Evolutionary conservation across 30 jellyfish, hydroid and myxozoan genomes (phyloP), one percentile per base, ranked within the genome.

Genomic region (Sanderia malayensis): DNA sequence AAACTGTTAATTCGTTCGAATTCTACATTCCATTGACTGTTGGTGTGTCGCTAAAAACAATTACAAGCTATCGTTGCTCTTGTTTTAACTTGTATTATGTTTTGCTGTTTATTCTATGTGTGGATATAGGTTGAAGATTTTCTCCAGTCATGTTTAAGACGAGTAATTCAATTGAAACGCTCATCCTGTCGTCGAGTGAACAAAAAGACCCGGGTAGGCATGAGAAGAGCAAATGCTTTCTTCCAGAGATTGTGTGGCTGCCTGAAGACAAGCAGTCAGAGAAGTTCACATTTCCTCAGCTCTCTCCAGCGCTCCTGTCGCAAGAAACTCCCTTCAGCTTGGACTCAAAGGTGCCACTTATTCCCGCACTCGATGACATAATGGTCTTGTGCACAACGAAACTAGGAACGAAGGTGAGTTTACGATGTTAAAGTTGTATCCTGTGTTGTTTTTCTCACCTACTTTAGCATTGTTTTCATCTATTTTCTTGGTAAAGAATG

Each of bases 321-420:
- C 77, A 61, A 22, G 97, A 90, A 71, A 82, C 96, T 31, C 62
- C 85, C 19, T 45, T 45, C 44, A 90, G 97, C 46, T 73, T 90
- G 67, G 95, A 76, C 73, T 58, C 94, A 22, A 90, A 90, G 55
- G 92, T 90, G 2, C 97, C 95, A 1, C 24, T 82, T 64, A 68
- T 82, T 4, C 97, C 95, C 33, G 94, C 89, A 27, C 87, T 71
- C 0, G 82, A 67, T 25, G 83, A 71, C 20, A 86, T 82, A 32
- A 82, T 79, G 57, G 79, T 46, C 61, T 61, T 90, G 4, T 57
- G 89, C 60, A 90, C 96, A 28, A 90, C 97, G n/a, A 77, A 84
- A 57, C 68, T 90, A 17, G 97, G 97, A 23, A 83, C 94, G 21
- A 83, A 90, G 95, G 97, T 90, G 59, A 33, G 68, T 13, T 4